phyloP scores from a whole-genome alignment of 2,888 invertebrate species.

The Phorcus lineatus region DNA sequence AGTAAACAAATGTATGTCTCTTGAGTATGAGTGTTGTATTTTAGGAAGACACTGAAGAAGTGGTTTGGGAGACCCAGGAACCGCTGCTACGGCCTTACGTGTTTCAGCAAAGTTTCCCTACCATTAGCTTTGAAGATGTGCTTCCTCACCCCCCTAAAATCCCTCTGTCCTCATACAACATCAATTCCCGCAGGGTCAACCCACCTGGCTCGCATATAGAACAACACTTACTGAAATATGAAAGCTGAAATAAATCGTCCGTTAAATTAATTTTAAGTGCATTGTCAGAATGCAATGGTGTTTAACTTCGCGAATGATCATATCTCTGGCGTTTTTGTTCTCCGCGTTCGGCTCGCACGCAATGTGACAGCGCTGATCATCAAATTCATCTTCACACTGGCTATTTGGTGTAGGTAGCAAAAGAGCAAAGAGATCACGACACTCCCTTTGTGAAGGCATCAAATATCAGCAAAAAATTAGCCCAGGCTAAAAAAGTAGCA shows the following conservation, averaged over 20 bases:
- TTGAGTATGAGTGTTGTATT: too few species aligned
- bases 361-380: slow-evolving; percentile 6
- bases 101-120: too few species aligned
- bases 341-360: background rate
- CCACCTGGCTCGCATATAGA: background rate
- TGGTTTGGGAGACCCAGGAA: too few species aligned
- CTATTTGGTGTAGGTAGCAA: background rate
- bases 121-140: too few species aligned
- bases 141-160: too few species aligned
- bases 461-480: background rate
- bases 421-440: background rate
- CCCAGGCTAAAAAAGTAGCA: background rate
- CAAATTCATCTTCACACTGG: background rate
- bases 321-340: background rate
- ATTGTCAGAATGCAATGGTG: slow-evolving; percentile 12
- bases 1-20: too few species aligned
- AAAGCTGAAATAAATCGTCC: slow-evolving; percentile 13
- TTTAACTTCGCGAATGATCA: background rate
- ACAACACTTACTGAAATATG: background rate
- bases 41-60: too few species aligned
- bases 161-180: too few species aligned
- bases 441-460: background rate
- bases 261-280: slow-evolving; percentile 20
- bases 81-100: too few species aligned
- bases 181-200: too few species aligned